Evolutionary conservation across 2,797 vertebrate genomes (phyloP), one percentile per base, ranked within the genome.

Genomic region (Parauchenoglanis punctatus): DNA sequence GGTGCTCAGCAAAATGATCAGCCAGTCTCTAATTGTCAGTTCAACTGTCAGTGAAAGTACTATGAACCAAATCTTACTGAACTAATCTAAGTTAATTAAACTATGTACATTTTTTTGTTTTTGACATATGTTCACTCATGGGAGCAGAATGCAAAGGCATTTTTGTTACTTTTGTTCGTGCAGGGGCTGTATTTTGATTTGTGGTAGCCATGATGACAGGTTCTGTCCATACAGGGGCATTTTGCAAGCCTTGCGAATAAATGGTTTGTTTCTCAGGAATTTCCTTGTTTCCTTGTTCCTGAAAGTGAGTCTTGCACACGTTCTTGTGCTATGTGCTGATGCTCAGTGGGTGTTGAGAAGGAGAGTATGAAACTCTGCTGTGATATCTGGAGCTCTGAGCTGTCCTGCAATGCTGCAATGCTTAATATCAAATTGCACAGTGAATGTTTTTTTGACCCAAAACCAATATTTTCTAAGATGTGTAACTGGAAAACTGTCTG

Each of bases 211-310:
- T 23, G 17, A 17, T 78, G 76, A 12, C 17, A 35, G 8, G 35
- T 78, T 8, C 75, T 31, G 15, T 31, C n/a, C n/a, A 77, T n/a
- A 31, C 25, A 7, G 15, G 15, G 15, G n/a, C 17, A 35, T 58
- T 78, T 35, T 20, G 1, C 52, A 54, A 8, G 49, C n/a, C 7
- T 56, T 56, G 49, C 75, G 31, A 6, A 28, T 31, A 56, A 56
- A 56, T 58, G 3, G 73, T 12, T 7, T 17, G 23, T 76, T 52
- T 76, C 12, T 54, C 0, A 12, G 11, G 49, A 54, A 28, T 31
- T 52, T 76, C 25, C 23, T 77, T 54, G 17, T 31, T 58, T 78
- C 76, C 76, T 78, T 58, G n/a, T 58, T 78, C 28, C 76, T 35
- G 52, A 18, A 77, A 77, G 23, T 20, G 4, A 40, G 40, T 2